Evolutionary conservation across 2,888 invertebrate species (phyloP).

Genomic region (Hemaris fuciformis): DNA sequence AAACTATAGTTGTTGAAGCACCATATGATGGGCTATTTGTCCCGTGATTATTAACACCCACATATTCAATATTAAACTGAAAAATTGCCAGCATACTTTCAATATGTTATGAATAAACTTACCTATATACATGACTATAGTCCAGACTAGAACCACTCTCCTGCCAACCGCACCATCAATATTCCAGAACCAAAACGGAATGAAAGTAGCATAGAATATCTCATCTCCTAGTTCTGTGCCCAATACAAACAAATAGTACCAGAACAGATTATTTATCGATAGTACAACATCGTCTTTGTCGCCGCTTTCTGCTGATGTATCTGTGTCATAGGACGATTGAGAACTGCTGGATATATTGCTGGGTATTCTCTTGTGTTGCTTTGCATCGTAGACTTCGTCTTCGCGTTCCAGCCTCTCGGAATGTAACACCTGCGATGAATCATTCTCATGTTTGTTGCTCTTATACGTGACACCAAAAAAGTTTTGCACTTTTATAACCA

Average conservation of each 20-base stretch:
- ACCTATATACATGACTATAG: constrained; percentile 92
- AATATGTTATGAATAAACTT: constrained; percentile 43
- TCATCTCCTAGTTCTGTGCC: constrained; percentile 95
- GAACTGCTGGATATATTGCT: constrained; percentile 68
- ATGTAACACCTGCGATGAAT: constrained; percentile 51
- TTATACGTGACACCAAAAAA: constrained; percentile 87
- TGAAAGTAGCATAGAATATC: constrained; percentile 94
- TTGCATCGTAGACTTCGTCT: constrained; percentile 49
- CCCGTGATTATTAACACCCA: too few species aligned
- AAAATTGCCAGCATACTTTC: too few species aligned
- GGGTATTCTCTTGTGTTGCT: constrained; percentile 62
- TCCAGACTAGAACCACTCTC: constrained; percentile 91
- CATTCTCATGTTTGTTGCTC: constrained; percentile 45
- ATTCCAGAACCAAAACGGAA: constrained; percentile 97
- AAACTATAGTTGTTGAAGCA: too few species aligned
- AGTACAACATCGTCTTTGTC: constrained; percentile 65
- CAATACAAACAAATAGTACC: constrained; percentile 92
- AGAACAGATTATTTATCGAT: constrained; percentile 86
- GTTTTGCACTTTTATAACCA: constrained; percentile 90
- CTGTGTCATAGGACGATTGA: constrained; percentile 65
- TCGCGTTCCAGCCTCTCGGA: constrained; percentile 49
- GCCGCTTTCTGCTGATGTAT: constrained; percentile 58
- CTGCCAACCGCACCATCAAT: constrained; percentile 93
- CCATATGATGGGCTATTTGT: too few species aligned
- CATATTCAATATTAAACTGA: too few species aligned